Percentiles rank a stretch among this genome's conserved stretches.
Conservation (phyloP, 2,888 invertebrate genomes). For the Pilophorus perplexus region DNA sequence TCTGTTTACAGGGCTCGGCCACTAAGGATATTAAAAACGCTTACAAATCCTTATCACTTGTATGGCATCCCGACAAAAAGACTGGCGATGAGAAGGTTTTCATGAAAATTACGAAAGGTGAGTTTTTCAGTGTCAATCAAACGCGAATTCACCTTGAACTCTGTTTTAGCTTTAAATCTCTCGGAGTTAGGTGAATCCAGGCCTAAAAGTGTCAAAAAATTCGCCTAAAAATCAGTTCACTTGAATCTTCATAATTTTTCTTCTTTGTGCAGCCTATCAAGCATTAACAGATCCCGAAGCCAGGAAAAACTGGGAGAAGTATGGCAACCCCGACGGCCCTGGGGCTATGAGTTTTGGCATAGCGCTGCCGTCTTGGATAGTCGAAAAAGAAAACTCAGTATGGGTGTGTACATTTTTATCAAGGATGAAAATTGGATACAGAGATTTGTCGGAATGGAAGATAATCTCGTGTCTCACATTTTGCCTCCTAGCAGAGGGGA, state of each 20-base stretch:
- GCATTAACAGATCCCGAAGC: constrained; percentile 97
- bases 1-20: constrained; percentile 66
- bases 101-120: constrained; percentile 95
- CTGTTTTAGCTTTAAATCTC: neutral
- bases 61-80: constrained; percentile 96
- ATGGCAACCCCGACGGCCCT: constrained; percentile 99
- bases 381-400: constrained; percentile 97
- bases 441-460: too few relatives aligned
- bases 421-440: too few relatives aligned
- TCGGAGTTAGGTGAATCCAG: neutral
- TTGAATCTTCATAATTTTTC: too few relatives aligned
- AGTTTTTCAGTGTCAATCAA: neutral
- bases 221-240: neutral
- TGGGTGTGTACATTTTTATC: too few relatives aligned
- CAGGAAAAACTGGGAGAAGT: constrained; percentile 95
- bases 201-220: neutral
- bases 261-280: constrained; percentile 57
- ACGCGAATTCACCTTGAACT: neutral
- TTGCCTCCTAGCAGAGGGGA: too few relatives aligned
- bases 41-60: constrained; percentile 88
- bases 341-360: constrained; percentile 99
- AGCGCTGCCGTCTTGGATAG: constrained; percentile 98
- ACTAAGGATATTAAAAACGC: constrained; percentile 90
- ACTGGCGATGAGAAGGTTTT: constrained; percentile 96
- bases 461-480: too few relatives aligned